These are phyloP conservation scores for Kuschelorhynchus macadamiae DNA, from an alignment of 2,888 invertebrate species.

Conservation along the genomic window DNA sequence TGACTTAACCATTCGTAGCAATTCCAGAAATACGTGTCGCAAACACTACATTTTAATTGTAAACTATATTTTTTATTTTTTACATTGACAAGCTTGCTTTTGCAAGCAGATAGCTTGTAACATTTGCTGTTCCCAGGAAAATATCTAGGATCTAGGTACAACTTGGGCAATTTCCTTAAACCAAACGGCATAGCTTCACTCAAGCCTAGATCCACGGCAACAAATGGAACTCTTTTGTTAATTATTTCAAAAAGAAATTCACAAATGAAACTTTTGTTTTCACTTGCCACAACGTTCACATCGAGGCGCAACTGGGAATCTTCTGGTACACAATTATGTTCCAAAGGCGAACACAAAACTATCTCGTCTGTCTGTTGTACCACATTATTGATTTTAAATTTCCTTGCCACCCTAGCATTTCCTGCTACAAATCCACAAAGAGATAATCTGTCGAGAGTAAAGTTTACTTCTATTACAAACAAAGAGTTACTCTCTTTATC, in stretches of 20 bases:
- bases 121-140: background rate
- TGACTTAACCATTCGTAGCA: background rate
- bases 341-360: background rate
- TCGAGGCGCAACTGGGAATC: background rate
- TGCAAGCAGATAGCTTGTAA: constrained; percentile 4
- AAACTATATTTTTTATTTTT: background rate
- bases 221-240: background rate
- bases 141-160: background rate
- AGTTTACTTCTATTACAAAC: constrained; percentile 8
- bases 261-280: background rate
- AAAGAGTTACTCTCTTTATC: constrained; percentile 6
- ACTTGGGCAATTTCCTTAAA: background rate
- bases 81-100: constrained; percentile 4
- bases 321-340: background rate
- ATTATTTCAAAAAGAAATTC: background rate
- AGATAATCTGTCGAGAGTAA: constrained; percentile 2
- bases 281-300: background rate
- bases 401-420: background rate
- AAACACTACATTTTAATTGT: constrained; percentile 1
- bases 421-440: background rate
- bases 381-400: background rate
- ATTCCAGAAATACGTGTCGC: constrained; percentile 8
- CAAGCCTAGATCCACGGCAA: background rate
- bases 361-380: background rate
- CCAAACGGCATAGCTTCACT: background rate